Evolutionary conservation across 2,797 vertebrate species (phyloP).

Genomic region (Decapterus maruadsi): DNA sequence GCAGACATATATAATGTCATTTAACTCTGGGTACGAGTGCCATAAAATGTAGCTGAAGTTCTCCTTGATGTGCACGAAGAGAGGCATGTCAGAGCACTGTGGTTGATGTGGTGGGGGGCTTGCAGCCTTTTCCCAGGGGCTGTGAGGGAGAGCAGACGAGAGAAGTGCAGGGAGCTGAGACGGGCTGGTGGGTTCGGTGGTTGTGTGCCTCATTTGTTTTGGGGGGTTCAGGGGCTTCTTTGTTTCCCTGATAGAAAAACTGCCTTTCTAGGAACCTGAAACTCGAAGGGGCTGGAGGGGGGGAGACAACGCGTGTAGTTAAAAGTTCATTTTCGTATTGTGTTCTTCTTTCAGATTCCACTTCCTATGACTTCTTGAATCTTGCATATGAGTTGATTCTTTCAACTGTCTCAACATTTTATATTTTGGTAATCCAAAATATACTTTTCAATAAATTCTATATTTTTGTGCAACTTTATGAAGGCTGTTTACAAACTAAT

Average conservation of each 20-base stretch:
- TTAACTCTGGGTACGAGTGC: conserved; percentile 41
- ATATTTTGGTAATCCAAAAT: no score
- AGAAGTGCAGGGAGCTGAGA: conserved; percentile 55
- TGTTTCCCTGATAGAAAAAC: conserved; percentile 54
- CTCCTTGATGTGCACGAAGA: conserved; percentile 62
- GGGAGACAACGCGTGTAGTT: neutral
- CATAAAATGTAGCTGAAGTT: conserved; percentile 24
- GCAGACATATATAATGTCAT: conserved; percentile 26
- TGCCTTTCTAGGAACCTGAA: conserved; percentile 84
- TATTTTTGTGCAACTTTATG: neutral
- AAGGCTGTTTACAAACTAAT: neutral
- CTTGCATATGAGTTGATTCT: no score
- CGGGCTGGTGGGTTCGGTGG: conserved; percentile 76
- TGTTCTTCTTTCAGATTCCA: conserved; percentile 34
- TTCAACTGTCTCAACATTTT: neutral
- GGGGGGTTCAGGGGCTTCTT: conserved; percentile 61
- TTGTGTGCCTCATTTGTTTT: conserved; percentile 60
- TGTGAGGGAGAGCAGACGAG: conserved; percentile 62
- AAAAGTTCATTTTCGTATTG: conserved; percentile 29
- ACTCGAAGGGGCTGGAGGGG: conserved; percentile 44
- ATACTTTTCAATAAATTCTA: neutral
- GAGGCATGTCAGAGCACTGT: conserved; percentile 63
- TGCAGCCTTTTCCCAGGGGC: conserved; percentile 67
- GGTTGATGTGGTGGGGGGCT: conserved; percentile 78
- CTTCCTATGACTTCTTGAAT: conserved; percentile 17